Evolutionary conservation across 1,140 invertebrate genomes (phyloP).

Genomic region (Sarcophaga peregrina): DNA sequence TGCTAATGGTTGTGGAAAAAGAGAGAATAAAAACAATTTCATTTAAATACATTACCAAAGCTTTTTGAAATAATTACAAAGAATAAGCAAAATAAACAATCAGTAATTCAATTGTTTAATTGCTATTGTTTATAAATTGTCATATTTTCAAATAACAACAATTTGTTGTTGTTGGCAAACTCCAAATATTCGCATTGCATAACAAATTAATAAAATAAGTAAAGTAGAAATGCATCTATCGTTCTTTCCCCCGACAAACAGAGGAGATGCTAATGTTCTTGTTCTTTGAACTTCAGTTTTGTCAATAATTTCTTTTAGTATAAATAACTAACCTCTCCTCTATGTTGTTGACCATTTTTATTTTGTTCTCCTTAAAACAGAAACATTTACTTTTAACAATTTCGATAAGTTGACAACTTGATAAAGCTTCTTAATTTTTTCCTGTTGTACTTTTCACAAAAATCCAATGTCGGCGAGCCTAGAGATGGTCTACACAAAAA

Average conservation of each 20-base stretch:
- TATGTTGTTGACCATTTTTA: conserved; percentile 4
- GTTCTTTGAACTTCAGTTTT: neutral
- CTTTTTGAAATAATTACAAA: neutral
- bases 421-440: neutral
- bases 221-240: neutral
- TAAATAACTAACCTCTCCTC: conserved; percentile 2
- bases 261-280: neutral
- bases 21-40: no score
- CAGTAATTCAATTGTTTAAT: neutral
- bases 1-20: no score
- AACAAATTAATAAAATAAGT: conserved; percentile 10
- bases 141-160: neutral
- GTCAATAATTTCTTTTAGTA: neutral
- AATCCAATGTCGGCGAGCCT: conserved; percentile 7
- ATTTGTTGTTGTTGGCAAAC: neutral
- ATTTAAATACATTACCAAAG: neutral
- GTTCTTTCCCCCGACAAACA: neutral
- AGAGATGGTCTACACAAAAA: neutral
- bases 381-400: conserved; percentile 4
- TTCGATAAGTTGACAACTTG: neutral
- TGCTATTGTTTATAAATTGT: neutral
- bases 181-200: conserved; percentile 4
- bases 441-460: neutral
- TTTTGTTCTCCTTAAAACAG: neutral
- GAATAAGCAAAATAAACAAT: neutral